Base-by-base conservation (phyloP, 2,888 invertebrate genomes). In the Tipula helvola region DNA sequence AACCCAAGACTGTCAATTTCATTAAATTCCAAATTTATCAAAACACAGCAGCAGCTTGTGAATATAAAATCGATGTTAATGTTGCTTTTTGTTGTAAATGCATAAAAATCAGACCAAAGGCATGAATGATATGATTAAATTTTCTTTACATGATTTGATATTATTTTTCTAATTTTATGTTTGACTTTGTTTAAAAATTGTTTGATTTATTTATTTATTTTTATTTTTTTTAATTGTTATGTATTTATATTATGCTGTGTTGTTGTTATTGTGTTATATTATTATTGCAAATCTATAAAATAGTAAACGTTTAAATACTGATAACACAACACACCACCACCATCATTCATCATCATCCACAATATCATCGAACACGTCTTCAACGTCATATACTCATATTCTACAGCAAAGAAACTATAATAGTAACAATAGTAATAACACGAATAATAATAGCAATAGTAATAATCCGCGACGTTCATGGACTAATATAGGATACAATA, bases 401-500 rank as follows among this genome's bases (percentile, higher is more conserved):
- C 88, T 87, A 87, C 87, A 87, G 85, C 87, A 87, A 86, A 86
- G 87, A 86, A 87, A 86, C 18, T 88, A 87, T 87, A 87, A 87
- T 36, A 87, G 86, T 83, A 88, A 88, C 87, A 87, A 86, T 42
- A 88, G 87, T 87, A 87, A 87, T 41, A 87, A 86, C 85, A 88
- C 88, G 86, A 86, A 44, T 86, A 52, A 87, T 87, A 87, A 86
- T 87, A 87, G 86, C 42, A 86, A 86, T 83, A 87, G 88, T 87
- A 88, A 88, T 87, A 89, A 88, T 87, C 88, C 89, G 42, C 88
- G 88, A 88, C 88, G 89, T 85, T 89, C 89, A 86, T 89, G 89
- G 89, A 88, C 89, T 87, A 89, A 88, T 88, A 89, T 89, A 88
- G 89, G 89, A 85, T 89, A 89, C 88, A 89, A 89, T 88, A 89